Conservation (phyloP, 2,113 vertebrate species). For the Delphinapterus leucas region DNA sequence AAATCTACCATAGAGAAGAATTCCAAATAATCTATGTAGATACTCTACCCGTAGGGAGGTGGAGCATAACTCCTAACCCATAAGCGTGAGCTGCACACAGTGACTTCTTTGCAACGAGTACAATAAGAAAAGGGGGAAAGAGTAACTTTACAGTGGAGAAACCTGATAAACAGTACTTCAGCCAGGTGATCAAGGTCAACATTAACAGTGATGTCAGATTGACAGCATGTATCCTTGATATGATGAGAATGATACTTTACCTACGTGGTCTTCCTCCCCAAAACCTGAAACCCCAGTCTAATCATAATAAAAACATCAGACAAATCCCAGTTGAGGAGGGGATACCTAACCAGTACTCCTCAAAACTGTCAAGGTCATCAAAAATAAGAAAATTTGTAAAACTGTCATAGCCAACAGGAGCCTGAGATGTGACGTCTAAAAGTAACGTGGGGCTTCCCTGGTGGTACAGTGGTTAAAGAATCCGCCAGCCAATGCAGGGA, state of each 20-base stretch:
- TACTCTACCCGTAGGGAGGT: background rate
- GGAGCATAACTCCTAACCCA: background rate
- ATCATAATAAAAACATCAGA: background rate
- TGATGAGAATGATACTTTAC: background rate
- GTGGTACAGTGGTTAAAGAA: too few species aligned
- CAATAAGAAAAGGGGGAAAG: background rate
- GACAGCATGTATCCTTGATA: background rate
- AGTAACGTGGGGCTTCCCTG: too few species aligned
- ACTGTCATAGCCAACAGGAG: background rate
- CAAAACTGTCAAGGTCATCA: background rate
- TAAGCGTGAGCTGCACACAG: background rate
- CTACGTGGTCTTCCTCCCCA: background rate
- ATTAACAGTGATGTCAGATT: background rate
- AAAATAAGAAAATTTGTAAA: background rate
- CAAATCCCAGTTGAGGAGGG: background rate
- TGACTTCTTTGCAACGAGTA: background rate
- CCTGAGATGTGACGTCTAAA: background rate
- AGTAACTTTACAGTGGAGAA: background rate
- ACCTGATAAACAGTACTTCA: background rate
- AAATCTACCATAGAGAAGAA: background rate
- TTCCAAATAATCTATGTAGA: background rate
- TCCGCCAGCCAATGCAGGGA: too few species aligned
- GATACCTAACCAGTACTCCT: background rate
- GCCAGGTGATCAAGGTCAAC: background rate
- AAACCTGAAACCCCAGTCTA: background rate